These are phyloP conservation scores for Drosophila tropicalis DNA, from an alignment of 1,140 invertebrate genomes.

Conservation along the genomic window DNA sequence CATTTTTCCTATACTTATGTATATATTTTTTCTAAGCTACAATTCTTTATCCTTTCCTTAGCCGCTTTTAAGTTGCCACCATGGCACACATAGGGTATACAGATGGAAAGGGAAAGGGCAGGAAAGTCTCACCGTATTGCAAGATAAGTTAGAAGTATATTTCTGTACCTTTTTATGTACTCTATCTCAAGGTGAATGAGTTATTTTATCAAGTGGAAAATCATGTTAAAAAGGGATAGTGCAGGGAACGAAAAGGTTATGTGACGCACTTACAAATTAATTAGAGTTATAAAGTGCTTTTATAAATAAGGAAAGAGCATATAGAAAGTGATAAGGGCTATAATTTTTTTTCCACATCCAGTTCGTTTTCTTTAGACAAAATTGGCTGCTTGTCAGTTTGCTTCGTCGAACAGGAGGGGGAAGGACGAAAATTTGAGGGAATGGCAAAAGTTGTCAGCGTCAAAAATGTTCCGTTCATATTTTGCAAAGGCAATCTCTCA, in stretches of 20 bases:
- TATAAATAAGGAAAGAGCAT: too few species aligned
- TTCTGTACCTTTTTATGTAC: conserved; percentile 64
- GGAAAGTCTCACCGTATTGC: conserved; percentile 13
- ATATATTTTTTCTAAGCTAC: neutral
- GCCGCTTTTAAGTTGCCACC: neutral
- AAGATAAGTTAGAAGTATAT: conserved; percentile 62
- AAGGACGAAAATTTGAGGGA: conserved; percentile 7
- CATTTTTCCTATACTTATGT: neutral
- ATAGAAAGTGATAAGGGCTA: too few species aligned
- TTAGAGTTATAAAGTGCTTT: too few species aligned
- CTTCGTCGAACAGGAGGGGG: conserved; percentile 5
- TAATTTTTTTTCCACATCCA: neutral
- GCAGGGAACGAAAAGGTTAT: too few species aligned
- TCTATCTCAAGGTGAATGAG: conserved; percentile 2
- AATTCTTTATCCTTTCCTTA: neutral
- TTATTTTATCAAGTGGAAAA: conserved; percentile 17
- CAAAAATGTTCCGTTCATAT: conserved; percentile 20
- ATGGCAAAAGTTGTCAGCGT: conserved; percentile 16
- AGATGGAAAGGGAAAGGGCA: neutral
- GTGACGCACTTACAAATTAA: too few species aligned
- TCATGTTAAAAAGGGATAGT: too few species aligned
- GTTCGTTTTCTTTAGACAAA: conserved; percentile 9
- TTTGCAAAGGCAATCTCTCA: conserved; percentile 12
- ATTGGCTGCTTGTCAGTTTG: conserved; percentile 52
- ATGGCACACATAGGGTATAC: neutral